Evolutionary conservation across 2,113 vertebrate genomes (phyloP).

Genomic region (Laticauda laticaudata): DNA sequence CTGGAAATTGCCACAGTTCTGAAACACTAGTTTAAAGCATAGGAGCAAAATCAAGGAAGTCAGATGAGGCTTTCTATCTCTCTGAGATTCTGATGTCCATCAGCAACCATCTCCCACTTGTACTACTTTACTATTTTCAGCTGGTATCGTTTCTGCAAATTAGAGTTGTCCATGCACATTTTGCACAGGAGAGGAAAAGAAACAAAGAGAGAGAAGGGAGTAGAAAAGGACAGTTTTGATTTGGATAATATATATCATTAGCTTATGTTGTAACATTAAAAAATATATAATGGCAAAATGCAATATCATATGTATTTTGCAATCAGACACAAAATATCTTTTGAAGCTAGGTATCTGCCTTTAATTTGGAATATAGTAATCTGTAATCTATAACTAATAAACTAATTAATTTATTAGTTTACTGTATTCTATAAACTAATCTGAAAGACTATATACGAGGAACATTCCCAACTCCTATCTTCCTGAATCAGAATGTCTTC

Average conservation of each 20-base stretch:
- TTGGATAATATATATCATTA: background rate
- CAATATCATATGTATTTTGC: background rate
- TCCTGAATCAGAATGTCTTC: conserved; percentile 34
- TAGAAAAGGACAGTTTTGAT: background rate
- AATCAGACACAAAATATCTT: conserved; percentile 15
- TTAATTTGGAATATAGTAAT: conserved; percentile 24
- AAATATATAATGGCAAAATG: conserved; percentile 22
- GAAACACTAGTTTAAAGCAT: background rate
- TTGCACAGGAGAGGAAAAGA: background rate
- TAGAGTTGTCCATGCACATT: background rate
- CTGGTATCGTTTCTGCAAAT: background rate
- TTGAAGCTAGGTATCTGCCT: background rate
- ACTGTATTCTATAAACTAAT: background rate
- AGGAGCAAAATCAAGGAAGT: background rate
- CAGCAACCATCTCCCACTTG: background rate
- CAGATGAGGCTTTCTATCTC: background rate
- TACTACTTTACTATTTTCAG: background rate
- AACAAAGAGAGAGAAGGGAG: background rate
- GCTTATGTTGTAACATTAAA: conserved; percentile 13
- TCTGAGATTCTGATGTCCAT: background rate
- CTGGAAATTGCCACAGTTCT: background rate
- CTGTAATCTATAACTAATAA: too few species aligned
- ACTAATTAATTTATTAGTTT: too few species aligned
- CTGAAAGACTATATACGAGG: background rate
- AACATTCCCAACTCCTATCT: conserved; percentile 4